phyloP scores from a whole-genome alignment of 2,113 vertebrate species.

The Phocoena sinus region DNA sequence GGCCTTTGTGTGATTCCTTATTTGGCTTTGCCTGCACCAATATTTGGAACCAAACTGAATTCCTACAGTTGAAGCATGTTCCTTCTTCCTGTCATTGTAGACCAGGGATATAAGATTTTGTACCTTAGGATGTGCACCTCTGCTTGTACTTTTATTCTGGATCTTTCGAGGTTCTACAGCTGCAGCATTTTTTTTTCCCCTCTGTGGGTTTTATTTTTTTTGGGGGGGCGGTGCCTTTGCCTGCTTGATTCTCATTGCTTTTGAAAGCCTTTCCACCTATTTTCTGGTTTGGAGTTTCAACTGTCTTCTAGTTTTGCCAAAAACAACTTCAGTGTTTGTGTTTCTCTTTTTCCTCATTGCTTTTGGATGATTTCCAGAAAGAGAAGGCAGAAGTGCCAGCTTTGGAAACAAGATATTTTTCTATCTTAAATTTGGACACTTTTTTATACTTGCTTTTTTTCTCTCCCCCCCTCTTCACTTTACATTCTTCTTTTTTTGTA shows the following conservation, averaged over 20 bases:
- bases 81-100: neutral
- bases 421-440: neutral
- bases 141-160: neutral
- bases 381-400: neutral
- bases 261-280: neutral
- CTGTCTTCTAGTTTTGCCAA: neutral
- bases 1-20: neutral
- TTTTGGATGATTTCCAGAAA: constrained; percentile 31
- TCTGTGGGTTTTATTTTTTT: neutral
- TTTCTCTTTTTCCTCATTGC: neutral
- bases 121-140: neutral
- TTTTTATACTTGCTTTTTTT: neutral
- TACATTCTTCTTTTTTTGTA: neutral
- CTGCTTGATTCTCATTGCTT: neutral
- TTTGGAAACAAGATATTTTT: neutral
- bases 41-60: neutral
- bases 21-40: neutral
- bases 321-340: neutral
- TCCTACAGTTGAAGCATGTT: neutral
- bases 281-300: neutral
- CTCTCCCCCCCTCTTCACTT: neutral
- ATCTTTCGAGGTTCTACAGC: neutral
- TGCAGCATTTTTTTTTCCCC: fast-evolving
- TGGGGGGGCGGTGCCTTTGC: neutral
- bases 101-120: too few species aligned